Percentiles rank a stretch among this genome's conserved stretches.
Conservation (phyloP, 2,113 vertebrate species). For the Ailuropoda melanoleuca region DNA sequence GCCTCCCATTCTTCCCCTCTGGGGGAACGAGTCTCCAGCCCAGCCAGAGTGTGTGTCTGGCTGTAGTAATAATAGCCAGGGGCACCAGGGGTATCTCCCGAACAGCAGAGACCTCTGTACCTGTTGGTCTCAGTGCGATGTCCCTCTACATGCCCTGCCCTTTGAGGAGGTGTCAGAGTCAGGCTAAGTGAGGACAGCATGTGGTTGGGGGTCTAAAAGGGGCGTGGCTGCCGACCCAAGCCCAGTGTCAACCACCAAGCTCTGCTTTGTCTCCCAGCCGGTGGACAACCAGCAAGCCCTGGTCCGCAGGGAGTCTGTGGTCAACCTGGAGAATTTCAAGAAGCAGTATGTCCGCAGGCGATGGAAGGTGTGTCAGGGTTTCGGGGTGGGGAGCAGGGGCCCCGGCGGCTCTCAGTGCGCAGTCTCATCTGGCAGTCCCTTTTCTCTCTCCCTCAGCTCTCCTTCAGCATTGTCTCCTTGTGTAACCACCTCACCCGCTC, state of each 20-base stretch:
- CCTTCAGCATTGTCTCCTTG: constrained; percentile 92
- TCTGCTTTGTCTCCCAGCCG: constrained; percentile 88
- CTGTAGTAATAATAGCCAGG: background rate
- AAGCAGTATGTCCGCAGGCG: constrained; percentile 92
- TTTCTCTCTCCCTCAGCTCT: constrained; percentile 84
- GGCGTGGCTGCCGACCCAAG: background rate
- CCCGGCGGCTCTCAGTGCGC: fast-evolving
- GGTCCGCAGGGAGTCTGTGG: constrained; percentile 91
- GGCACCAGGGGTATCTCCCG: background rate
- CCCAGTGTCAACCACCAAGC: constrained; percentile 9
- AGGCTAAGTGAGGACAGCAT: background rate
- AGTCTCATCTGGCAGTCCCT: background rate
- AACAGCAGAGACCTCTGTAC: background rate
- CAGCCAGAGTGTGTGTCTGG: background rate
- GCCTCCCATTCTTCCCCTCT: background rate
- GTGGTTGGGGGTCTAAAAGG: background rate
- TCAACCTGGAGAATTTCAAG: constrained; percentile 97
- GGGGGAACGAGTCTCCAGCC: background rate
- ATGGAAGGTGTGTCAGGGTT: constrained; percentile 90
- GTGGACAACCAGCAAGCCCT: constrained; percentile 90
- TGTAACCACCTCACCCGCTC: constrained; percentile 95
- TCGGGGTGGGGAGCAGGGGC: background rate
- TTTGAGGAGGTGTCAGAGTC: background rate
- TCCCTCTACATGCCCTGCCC: background rate
- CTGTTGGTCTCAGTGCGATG: background rate